These are phyloP conservation scores for Pipistrellus pipistrellus DNA, from an alignment of 2,797 vertebrate species.

Conservation along the genomic window DNA sequence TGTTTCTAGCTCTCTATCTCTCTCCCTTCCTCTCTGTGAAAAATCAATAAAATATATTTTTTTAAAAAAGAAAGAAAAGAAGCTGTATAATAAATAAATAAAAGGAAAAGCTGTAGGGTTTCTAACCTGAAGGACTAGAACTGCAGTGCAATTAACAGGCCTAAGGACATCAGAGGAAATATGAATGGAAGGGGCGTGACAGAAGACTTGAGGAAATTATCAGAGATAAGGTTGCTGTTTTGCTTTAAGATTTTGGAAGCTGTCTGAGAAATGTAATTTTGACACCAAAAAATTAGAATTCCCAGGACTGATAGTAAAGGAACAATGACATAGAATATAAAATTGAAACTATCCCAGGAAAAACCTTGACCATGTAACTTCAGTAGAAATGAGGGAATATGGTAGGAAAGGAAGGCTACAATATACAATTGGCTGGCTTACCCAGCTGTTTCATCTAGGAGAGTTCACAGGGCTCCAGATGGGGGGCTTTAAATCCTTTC, in stretches of 20 bases:
- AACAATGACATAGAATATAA: conserved; percentile 15
- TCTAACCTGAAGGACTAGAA: neutral
- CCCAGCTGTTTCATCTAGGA: neutral
- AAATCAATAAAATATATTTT: no score
- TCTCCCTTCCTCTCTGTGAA: no score
- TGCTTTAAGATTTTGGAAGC: conserved; percentile 38
- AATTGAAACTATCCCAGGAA: conserved; percentile 49
- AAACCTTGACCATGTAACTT: neutral
- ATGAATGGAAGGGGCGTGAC: neutral
- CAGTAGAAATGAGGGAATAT: neutral
- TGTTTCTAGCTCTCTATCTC: no score
- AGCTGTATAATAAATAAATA: neutral
- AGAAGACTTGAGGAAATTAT: conserved; percentile 28
- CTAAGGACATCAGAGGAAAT: neutral
- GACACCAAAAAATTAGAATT: conserved; percentile 55
- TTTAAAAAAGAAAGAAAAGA: neutral
- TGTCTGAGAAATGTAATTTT: conserved; percentile 14
- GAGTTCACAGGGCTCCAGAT: neutral
- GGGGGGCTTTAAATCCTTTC: neutral
- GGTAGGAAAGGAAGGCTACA: conserved; percentile 42
- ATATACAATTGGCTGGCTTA: neutral
- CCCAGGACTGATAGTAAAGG: conserved; percentile 39
- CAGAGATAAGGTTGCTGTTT: conserved; percentile 22
- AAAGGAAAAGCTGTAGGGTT: neutral
- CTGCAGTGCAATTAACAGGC: neutral